Base-by-base conservation (phyloP, 2,888 invertebrate genomes). In the Melanostoma mellinum region DNA sequence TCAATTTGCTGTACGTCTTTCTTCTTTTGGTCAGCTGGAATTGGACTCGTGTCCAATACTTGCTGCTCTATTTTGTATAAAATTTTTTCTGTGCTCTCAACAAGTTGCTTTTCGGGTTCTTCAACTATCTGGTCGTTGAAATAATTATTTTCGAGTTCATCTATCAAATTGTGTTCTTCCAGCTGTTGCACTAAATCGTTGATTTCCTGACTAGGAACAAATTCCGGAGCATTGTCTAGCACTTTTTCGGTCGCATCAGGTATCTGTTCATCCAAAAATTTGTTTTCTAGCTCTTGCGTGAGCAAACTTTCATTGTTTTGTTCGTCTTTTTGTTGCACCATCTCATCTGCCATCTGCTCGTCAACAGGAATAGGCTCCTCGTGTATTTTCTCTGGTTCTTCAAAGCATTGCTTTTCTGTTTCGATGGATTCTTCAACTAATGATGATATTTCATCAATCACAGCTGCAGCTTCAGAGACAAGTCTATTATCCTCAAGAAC, bases 391-490 rank as follows among this genome's bases (percentile, higher is more conserved):
- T 84, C 82, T 3, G 82, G 74, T 50, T 84, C 82, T 30, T 84
- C 82, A 20, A 84, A 84, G 36, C 78, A 84, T 40, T 84, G 82
- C 30, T 84, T 84, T 6, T 84, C 82, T 20, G 73, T 72, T 30
- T 77, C 40, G 63, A 60, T 56, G 3, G 63, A 38, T 35, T 82
- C 78, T 32, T 84, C 78, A 6, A 72, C 69, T 9, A 65, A 8
- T 4, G 74, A 63, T 48, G 38, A 65, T 6, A 42, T 52, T 33
- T 68, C 61, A 9, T 73, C 61, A 30, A 36, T 42, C 50, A 65
- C 32, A n/a, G 46, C 33, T 2, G 33, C 10, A 3, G 38, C 61
- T 52, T 79, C 79, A 6, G 69, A 44, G 56, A 58, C 53, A 4
- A 68, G 9, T 50, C 73, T 79, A 6, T 73, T 78, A n/a, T 72